A percentile compares a stretch with the other conserved stretches of the same genome.
Evolutionary conservation across 2,113 vertebrate genomes (phyloP).

Genomic region (Rhipidura dahli): DNA sequence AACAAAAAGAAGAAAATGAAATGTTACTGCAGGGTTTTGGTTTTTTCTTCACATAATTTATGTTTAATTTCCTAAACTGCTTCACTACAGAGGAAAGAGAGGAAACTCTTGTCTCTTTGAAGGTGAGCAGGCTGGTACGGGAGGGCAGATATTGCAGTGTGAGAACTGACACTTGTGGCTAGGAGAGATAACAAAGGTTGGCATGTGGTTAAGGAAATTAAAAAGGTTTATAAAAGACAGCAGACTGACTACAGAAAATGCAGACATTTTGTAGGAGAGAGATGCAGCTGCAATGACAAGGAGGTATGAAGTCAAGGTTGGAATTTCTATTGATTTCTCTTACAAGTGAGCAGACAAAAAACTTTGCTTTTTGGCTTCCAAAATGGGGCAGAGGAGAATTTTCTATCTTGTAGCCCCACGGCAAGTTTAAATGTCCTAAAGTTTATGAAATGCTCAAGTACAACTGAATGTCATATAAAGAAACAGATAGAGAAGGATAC

Average conservation of each 20-base stretch:
- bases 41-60: neutral
- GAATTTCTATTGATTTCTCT: neutral
- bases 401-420: neutral
- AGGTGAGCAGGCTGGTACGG: neutral
- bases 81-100: neutral
- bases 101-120: neutral
- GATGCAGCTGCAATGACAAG: neutral
- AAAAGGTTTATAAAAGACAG: neutral
- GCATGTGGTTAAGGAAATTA: neutral
- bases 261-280: neutral
- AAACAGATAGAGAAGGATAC: neutral
- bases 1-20: neutral
- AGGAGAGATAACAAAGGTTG: neutral
- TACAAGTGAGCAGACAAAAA: fast-evolving
- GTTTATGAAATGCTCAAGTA: neutral
- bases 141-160: neutral
- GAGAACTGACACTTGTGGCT: neutral
- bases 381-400: neutral
- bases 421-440: neutral
- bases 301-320: neutral
- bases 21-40: neutral
- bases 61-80: neutral
- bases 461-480: neutral
- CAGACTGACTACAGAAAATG: neutral
- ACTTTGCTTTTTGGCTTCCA: neutral